Percentiles rank a stretch among this genome's conserved stretches.
Evolutionary conservation across 1,140 invertebrate species (phyloP).

Genomic region (Drosophila kepulauana): DNA sequence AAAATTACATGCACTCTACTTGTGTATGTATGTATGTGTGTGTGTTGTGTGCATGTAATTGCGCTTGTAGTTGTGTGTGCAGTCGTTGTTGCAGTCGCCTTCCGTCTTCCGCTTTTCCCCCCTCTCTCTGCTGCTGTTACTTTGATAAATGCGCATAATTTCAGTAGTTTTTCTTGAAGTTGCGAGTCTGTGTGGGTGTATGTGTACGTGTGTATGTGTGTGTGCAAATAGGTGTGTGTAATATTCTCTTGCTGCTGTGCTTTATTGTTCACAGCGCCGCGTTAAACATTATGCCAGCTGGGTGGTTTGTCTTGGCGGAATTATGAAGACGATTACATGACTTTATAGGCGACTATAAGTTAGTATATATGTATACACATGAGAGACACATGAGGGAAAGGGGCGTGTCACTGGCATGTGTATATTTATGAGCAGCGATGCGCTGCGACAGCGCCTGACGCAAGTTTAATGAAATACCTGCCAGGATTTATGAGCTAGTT

Average conservation of each 20-base stretch:
- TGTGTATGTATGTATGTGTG: conserved; percentile 18
- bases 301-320: conserved; percentile 70
- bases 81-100: conserved; percentile 45
- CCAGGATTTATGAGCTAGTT: conserved; percentile 73
- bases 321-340: conserved; percentile 82
- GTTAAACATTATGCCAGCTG: conserved; percentile 76
- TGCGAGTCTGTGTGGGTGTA: conserved; percentile 15
- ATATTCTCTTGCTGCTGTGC: conserved; percentile 56
- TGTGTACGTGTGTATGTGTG: conserved; percentile 32
- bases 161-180: conserved; percentile 73
- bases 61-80: conserved; percentile 62
- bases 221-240: conserved; percentile 51
- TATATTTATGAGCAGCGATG: conserved; percentile 73
- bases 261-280: conserved; percentile 77
- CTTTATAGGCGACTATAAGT: conserved; percentile 66
- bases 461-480: conserved; percentile 79
- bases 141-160: conserved; percentile 83
- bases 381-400: conserved; percentile 2
- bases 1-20: conserved; percentile 72
- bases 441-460: conserved; percentile 59
- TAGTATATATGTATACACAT: neutral
- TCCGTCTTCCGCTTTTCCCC: neutral
- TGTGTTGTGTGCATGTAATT: conserved; percentile 63
- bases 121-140: conserved; percentile 15
- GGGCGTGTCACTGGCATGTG: conserved; percentile 44